Base-by-base conservation (phyloP, 2,888 invertebrate species). In the Dendrolimus pini region DNA sequence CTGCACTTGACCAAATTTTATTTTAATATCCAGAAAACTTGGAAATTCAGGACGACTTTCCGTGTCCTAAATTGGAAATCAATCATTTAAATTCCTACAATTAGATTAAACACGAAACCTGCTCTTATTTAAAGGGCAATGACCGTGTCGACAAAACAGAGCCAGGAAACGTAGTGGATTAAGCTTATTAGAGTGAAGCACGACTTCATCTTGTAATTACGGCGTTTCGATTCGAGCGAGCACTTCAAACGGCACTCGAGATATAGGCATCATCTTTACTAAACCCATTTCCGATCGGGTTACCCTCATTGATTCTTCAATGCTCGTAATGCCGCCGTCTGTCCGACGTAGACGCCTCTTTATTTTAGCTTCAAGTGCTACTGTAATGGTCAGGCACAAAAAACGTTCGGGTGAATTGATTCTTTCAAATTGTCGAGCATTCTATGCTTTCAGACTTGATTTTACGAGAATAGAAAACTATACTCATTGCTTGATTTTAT, bases 221-320 rank as follows among this genome's bases (percentile, higher is more conserved):
- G 54, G 63, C 54, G 59, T 62, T 67, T 66, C 66, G 60, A 65
- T 65, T 66, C 59, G 61, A 61, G 55, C 59, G 61, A 60, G 59
- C 61, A 56, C 55, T 60, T 60, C 56, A 55, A 60, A 60, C 54
- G 56, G 47, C 57, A 56, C 55, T 56, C 54, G 55, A 62, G 65
- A 61, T 63, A 68, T 66, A 64, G 67, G 66, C 63, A 69, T 70
- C 66, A 69, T 69, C 70, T 70, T 67, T 65, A 61, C 59, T 66
- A 61, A 62, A 65, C 67, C 65, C 67, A 72, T 72, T 69, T 65
- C 63, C 62, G 66, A 70, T 67, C 61, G 62, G 57, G 58, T 57
- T 62, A 58, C 60, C 58, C 59, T 56, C 61, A 61, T 59, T 59
- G 58, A 60, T 62, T 41, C 55, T 52, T 18, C 30, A 18, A 10